Evolutionary conservation across 2,113 vertebrate genomes (phyloP).

Genomic region (Mormoops blainvillei): DNA sequence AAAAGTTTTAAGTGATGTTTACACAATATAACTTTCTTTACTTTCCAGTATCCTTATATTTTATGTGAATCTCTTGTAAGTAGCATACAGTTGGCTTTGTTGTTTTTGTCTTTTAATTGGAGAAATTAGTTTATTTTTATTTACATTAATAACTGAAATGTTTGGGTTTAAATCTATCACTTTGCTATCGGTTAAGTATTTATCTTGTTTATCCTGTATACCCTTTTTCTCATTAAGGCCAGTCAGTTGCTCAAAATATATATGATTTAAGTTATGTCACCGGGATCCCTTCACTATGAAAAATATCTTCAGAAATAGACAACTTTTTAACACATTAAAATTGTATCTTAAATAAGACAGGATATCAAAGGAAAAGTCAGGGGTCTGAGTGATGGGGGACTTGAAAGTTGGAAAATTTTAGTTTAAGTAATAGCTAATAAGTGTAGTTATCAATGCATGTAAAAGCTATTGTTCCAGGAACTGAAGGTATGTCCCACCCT

Average conservation of each 20-base stretch:
- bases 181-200: neutral
- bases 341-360: neutral
- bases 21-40: neutral
- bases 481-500: no score
- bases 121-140: neutral
- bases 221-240: neutral
- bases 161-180: neutral
- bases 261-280: neutral
- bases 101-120: neutral
- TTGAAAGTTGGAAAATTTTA: no score
- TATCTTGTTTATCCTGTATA: neutral
- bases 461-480: no score
- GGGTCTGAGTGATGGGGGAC: no score
- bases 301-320: neutral
- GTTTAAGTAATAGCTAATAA: no score
- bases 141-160: neutral
- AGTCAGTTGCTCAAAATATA: neutral
- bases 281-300: neutral
- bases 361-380: neutral
- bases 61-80: neutral
- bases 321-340: conserved; percentile 4
- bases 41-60: neutral
- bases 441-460: no score
- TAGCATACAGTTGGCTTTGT: neutral
- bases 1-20: neutral